Percentiles rank a stretch among this genome's conserved stretches.
phyloP scores from a whole-genome alignment of 2,797 vertebrate species.

The Notoglanidium macrostoma region DNA sequence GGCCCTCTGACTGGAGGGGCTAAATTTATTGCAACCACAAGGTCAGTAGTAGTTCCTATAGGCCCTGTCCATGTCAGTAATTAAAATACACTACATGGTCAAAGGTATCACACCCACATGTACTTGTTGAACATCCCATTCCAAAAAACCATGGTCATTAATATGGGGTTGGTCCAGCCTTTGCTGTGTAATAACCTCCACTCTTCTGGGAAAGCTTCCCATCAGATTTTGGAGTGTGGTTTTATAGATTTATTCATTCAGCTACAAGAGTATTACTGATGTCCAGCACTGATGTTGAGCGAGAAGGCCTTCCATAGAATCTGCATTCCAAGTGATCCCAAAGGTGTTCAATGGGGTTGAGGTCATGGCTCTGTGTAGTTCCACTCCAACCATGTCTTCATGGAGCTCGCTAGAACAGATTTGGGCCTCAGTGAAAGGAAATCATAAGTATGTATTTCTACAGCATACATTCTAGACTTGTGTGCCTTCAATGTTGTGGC shows the following conservation, averaged over 20 bases:
- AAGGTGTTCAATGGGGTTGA: neutral
- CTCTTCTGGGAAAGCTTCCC: neutral
- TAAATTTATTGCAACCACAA: neutral
- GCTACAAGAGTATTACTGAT: neutral
- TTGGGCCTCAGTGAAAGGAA: neutral
- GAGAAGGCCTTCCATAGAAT: neutral
- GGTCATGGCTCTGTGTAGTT: neutral
- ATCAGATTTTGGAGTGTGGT: neutral
- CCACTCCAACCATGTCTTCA: neutral
- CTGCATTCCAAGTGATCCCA: neutral
- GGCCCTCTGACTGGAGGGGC: neutral
- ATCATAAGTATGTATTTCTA: neutral
- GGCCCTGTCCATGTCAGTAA: neutral
- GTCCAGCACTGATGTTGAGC: neutral
- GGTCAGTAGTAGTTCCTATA: neutral
- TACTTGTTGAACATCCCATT: neutral
- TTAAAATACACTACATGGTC: neutral
- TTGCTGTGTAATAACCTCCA: neutral
- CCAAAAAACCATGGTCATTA: neutral
- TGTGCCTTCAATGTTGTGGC: neutral
- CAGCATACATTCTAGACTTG: neutral
- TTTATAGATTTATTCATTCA: neutral
- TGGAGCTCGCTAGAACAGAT: neutral
- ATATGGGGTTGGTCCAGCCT: neutral
- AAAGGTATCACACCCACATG: neutral